phyloP scores from a whole-genome alignment of 2,888 invertebrate genomes.

The Eristalis tenax region DNA sequence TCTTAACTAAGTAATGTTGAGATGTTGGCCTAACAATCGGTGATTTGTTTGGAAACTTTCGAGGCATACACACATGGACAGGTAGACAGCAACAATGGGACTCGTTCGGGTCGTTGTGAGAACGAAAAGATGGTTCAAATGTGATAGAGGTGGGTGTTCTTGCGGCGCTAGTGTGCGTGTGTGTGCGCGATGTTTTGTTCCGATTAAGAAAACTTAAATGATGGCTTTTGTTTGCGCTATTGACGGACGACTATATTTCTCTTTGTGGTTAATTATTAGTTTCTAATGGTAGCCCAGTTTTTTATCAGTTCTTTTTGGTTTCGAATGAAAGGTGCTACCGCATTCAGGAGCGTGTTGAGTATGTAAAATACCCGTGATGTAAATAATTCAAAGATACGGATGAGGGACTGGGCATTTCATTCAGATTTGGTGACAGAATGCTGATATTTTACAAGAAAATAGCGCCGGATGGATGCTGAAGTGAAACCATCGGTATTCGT shows the following conservation, averaged over 20 bases:
- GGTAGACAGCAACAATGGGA: background rate
- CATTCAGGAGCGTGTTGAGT: background rate
- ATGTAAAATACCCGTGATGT: background rate
- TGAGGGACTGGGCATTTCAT: background rate
- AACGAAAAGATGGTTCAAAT: slow-evolving; percentile 30
- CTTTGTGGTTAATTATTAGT: background rate
- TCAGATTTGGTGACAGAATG: background rate
- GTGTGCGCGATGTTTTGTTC: slow-evolving; percentile 1
- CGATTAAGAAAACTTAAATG: background rate
- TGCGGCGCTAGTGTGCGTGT: background rate
- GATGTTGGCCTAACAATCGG: slow-evolving; percentile 66
- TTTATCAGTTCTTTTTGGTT: background rate
- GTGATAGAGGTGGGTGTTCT: slow-evolving; percentile 42
- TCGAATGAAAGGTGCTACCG: background rate
- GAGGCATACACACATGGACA: background rate
- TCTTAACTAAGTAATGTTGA: slow-evolving; percentile 45
- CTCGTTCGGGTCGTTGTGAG: background rate
- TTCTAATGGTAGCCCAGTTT: background rate
- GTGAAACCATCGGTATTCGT: background rate
- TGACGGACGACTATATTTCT: background rate
- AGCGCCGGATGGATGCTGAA: background rate
- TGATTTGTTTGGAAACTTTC: slow-evolving; percentile 70
- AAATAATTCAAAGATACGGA: background rate
- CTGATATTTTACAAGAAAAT: background rate
- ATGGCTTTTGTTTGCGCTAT: background rate